Base-by-base conservation (phyloP, 2,888 invertebrate species). In the Drosophila colorata region DNA sequence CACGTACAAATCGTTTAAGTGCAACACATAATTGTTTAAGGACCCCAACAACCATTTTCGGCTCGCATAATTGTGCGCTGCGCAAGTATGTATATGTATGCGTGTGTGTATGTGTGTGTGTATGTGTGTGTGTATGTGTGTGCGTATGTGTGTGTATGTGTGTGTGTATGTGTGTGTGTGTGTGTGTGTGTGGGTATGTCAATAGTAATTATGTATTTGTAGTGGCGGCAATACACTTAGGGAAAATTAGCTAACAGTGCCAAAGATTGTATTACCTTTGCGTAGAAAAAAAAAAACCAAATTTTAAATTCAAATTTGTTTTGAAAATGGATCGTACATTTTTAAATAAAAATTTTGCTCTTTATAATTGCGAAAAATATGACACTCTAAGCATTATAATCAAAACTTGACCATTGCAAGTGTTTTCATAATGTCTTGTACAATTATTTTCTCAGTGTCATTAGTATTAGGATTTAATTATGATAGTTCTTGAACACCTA, bases 1-100 rank as follows among this genome's bases (percentile, higher is more conserved):
- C 85, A 85, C 88, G 85, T 88, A 86, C 88, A 85, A 85, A 87
- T 80, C 85, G 79, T 79, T 87, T 85, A 85, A 84, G 87, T 87
- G 88, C 88, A 87, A 72, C 87, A 74, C 88, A 87, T 84, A 88
- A 85, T 85, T 88, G 85, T 73, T 60, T 73, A 68, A 77, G 73
- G 49, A 68, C 59, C 72, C 61, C 69, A 64, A 67, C 61, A 69
- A 60, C 65, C 78, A 72, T 75, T 74, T 83, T 86, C 69, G 69
- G 60, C 52, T 66, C 44, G 23, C 41, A 74, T 74, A 78, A 70
- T 78, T 78, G 63, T 59, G 47, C 2, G 28, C 9, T 28, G 28
- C 7, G 25, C 7, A 1, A 1, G 7, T 6, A 7, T 25, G 25
- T 25, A 7, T 7, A 7, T 25, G 25, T 41, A 13, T 49, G 25